Evolutionary conservation across 2,113 vertebrate species (phyloP), one percentile per base, ranked within the genome.

Genomic region (Meriones unguiculatus): DNA sequence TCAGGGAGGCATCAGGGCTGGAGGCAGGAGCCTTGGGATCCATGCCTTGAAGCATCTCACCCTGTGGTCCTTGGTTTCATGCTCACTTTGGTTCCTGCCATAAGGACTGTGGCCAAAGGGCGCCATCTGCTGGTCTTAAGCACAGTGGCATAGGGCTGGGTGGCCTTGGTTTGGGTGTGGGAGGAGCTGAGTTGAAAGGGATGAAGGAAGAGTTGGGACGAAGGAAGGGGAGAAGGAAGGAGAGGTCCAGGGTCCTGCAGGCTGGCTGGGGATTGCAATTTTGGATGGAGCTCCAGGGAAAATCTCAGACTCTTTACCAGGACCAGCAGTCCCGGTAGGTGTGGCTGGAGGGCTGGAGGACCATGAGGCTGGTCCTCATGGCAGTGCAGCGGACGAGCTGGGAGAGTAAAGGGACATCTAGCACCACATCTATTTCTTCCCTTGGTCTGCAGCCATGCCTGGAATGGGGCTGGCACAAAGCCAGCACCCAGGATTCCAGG

Each of bases 61-160:
- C 13, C 3, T 57, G 35, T 28, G 17, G 57, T 50, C 13, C 38
- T 18, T 9, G 46, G 46, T 46, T 46, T 59, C 64, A 11, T 11
- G 73, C 1, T 18, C 0, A 4, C 41, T 24, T 32, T 1, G 8
- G 0, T 35, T 65, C 73, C 30, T 46, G 7, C 14, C 5, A 7
- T 17, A 87, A 76, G 59, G 54, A 59, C n/a, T 1, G 15, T 18
- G 87, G 95, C 82, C 38, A 6, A 30, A 9, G 8, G 2, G 62
- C 64, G 78, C 97, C 97, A 57, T 5, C 97, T 97, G 78, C 92
- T 93, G 97, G 95, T 84, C 15, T 0, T 8, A 7, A 1, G 22
- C 28, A 67, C 89, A 72, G 62, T 9, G 89, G 62, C n/a, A 12
- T n/a, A 4, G 54, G 7, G 1, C 35, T 2, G 5, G 30, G 17